A percentile compares a stretch with the other conserved stretches of the same genome.
These are phyloP conservation scores for Collichthys lucidus DNA, from an alignment of 2,113 vertebrate genomes.

Conservation along the genomic window DNA sequence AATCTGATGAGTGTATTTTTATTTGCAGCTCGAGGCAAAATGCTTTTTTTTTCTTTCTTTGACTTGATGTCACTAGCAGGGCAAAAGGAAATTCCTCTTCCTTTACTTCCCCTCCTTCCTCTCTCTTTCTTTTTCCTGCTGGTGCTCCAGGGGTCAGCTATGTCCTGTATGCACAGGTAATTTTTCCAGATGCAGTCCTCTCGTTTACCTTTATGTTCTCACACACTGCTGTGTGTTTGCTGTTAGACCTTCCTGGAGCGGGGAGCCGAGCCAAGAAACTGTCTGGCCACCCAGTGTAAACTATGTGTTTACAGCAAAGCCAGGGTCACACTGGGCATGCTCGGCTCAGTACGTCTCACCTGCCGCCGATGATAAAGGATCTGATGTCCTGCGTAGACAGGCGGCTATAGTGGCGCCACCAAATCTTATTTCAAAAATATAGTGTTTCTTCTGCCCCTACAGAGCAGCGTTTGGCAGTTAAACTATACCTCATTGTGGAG, in stretches of 20 bases:
- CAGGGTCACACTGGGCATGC: constrained; percentile 70
- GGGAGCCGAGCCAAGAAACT: constrained; percentile 69
- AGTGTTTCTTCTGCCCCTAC: neutral
- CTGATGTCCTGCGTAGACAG: constrained; percentile 31
- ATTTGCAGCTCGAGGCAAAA: constrained; percentile 28
- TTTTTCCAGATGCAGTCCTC: constrained; percentile 58
- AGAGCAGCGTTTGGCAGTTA: neutral
- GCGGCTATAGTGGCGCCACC: neutral
- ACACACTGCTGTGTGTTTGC: constrained; percentile 58
- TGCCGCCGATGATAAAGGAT: constrained; percentile 64
- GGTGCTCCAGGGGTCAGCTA: constrained; percentile 38
- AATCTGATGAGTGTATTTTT: constrained; percentile 1
- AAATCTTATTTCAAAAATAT: constrained; percentile 20
- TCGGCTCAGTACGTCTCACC: constrained; percentile 64
- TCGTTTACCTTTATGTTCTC: constrained; percentile 54
- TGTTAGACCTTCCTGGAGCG: constrained; percentile 35
- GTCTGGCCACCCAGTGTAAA: constrained; percentile 77
- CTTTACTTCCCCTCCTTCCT: neutral
- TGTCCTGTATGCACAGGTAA: constrained; percentile 45
- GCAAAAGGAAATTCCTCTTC: constrained; percentile 34
- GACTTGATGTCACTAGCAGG: constrained; percentile 46
- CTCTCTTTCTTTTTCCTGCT: constrained; percentile 1
- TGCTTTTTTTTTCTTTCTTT: neutral
- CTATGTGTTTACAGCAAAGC: constrained; percentile 75
- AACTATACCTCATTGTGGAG: neutral